These are phyloP conservation scores for Harpagifer antarcticus DNA, from an alignment of 2,797 vertebrate genomes.

Conservation along the genomic window DNA sequence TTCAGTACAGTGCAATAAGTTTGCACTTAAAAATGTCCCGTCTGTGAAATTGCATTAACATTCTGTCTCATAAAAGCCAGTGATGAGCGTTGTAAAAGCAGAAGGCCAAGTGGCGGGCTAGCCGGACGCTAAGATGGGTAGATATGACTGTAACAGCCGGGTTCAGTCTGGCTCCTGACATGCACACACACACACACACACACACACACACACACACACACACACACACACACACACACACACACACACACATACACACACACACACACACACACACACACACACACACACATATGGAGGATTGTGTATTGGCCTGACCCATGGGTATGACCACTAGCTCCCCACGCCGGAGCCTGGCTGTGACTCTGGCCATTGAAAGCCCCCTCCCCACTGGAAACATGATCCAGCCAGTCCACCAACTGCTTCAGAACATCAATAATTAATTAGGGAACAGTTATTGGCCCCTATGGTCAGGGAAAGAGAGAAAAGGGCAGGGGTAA, in stretches of 20 bases:
- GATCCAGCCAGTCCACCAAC: constrained; percentile 83
- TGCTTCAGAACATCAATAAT: constrained; percentile 91
- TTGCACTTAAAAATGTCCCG: constrained; percentile 49
- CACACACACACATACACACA: constrained; percentile 28
- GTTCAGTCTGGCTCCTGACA: constrained; percentile 58
- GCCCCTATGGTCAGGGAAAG: constrained; percentile 86
- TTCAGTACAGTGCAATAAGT: constrained; percentile 40
- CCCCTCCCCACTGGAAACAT: constrained; percentile 77
- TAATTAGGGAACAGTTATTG: constrained; percentile 91
- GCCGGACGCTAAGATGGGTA: constrained; percentile 41
- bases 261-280: constrained; percentile 23
- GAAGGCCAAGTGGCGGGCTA: constrained; percentile 30
- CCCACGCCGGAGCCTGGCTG: constrained; percentile 68
- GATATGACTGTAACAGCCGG: constrained; percentile 49
- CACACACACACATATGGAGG: constrained; percentile 18
- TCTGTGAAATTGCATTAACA: constrained; percentile 55
- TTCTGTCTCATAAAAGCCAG: constrained; percentile 55
- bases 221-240: constrained; percentile 27
- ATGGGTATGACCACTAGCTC: constrained; percentile 72
- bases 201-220: constrained; percentile 24
- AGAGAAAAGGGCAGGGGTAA: constrained; percentile 32
- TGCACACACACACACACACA: constrained; percentile 19
- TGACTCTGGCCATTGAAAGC: constrained; percentile 75
- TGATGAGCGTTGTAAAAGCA: constrained; percentile 65
- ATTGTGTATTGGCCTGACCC: constrained; percentile 59